Evolutionary conservation across 1,140 invertebrate genomes (phyloP).

Genomic region (Micrasema longulum): DNA sequence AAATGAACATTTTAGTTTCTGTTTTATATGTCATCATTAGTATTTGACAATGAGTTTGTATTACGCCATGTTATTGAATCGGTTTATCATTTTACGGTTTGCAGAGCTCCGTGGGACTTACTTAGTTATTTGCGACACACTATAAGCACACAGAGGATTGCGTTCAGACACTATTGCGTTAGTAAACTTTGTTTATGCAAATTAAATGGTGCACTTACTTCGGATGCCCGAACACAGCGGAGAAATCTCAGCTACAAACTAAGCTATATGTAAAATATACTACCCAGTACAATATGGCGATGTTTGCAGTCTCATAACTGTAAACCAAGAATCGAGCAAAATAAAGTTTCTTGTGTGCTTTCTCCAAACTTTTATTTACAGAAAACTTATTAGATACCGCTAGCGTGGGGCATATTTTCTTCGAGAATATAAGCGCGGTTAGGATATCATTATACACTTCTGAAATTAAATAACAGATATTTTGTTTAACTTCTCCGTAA

Average conservation of each 20-base stretch:
- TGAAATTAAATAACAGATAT: no score
- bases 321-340: slow-evolving; percentile 24
- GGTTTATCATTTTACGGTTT: no score
- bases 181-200: slow-evolving; percentile 54
- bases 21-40: no score
- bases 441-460: no score
- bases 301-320: slow-evolving; percentile 27
- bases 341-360: no score
- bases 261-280: neutral
- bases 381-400: no score
- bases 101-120: neutral
- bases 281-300: slow-evolving; percentile 20
- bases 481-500: no score
- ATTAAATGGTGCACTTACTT: slow-evolving; percentile 48
- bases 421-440: no score
- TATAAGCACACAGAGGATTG: slow-evolving; percentile 18
- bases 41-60: no score
- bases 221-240: slow-evolving; percentile 2
- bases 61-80: neutral
- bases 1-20: no score
- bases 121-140: slow-evolving; percentile 1
- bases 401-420: no score
- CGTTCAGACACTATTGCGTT: slow-evolving; percentile 45
- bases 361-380: no score
- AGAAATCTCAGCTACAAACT: slow-evolving; percentile 6